Evolutionary conservation across 2,888 invertebrate genomes (phyloP).

Genomic region (Physocephala rufipes): DNA sequence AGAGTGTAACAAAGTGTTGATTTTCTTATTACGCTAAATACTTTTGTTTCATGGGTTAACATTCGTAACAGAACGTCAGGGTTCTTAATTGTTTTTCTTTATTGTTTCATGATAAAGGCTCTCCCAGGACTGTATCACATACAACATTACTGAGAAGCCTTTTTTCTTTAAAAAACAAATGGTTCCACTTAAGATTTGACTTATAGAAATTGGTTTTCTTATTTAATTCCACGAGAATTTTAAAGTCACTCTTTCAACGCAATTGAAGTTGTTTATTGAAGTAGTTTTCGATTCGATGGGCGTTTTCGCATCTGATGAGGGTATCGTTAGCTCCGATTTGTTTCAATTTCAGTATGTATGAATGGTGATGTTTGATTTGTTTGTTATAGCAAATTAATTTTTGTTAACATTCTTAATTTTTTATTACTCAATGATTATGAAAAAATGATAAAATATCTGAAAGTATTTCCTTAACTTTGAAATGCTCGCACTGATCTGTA

Average conservation of each 20-base stretch:
- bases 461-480: too few relatives aligned
- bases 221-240: conserved; percentile 27
- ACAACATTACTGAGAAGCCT: too few relatives aligned
- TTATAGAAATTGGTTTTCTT: conserved; percentile 17
- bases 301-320: not conserved
- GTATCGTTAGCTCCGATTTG: conserved; percentile 33
- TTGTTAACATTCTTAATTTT: conserved; percentile 40
- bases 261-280: conserved; percentile 10
- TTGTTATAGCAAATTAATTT: not conserved
- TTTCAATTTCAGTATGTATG: conserved; percentile 40
- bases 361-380: conserved; percentile 45
- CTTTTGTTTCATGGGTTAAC: conserved; percentile 21
- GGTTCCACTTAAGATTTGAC: conserved; percentile 25
- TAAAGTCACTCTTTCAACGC: conserved; percentile 12
- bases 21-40: conserved; percentile 35
- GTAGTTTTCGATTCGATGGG: conserved; percentile 24
- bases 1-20: conserved; percentile 32
- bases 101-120: not conserved
- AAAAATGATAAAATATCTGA: too few relatives aligned
- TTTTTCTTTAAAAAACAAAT: not conserved
- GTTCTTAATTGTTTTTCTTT: not conserved
- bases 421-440: too few relatives aligned
- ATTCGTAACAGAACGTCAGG: conserved; percentile 5
- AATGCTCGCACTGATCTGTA: too few relatives aligned
- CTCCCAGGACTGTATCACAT: too few relatives aligned